These are phyloP conservation scores for Ptychoptera contaminata DNA, from an alignment of 2,888 invertebrate genomes.

Conservation along the genomic window DNA sequence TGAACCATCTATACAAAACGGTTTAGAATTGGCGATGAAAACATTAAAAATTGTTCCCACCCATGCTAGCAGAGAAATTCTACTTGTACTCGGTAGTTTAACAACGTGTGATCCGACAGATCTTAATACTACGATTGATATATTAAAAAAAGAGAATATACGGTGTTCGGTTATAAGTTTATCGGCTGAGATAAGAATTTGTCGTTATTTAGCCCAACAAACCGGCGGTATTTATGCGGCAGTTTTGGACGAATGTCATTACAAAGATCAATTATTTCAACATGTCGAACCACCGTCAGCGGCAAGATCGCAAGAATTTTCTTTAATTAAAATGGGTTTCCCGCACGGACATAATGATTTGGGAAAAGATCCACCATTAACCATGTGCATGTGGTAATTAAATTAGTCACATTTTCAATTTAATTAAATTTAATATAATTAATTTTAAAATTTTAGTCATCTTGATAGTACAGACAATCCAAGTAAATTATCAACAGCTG, in stretches of 20 bases:
- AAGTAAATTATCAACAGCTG: slow-evolving; percentile 53
- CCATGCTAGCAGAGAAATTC: slow-evolving; percentile 88
- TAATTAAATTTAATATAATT: neutral
- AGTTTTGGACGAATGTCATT: slow-evolving; percentile 70
- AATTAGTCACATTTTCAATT: neutral
- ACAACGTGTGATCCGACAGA: slow-evolving; percentile 96
- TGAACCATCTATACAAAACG: slow-evolving; percentile 94
- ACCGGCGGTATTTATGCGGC: slow-evolving; percentile 82
- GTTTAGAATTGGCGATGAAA: slow-evolving; percentile 72
- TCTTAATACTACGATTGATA: slow-evolving; percentile 68
- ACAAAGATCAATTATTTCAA: slow-evolving; percentile 43
- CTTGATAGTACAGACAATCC: slow-evolving; percentile 56
- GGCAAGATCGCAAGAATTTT: slow-evolving; percentile 53
- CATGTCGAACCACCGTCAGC: slow-evolving; percentile 58
- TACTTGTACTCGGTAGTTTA: slow-evolving; percentile 82
- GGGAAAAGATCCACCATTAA: slow-evolving; percentile 50
- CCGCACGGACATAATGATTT: slow-evolving; percentile 54
- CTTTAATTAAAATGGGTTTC: slow-evolving; percentile 91
- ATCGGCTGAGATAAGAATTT: slow-evolving; percentile 88
- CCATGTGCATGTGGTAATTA: slow-evolving; percentile 82
- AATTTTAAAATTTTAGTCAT: slow-evolving; percentile 40
- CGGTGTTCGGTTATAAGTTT: slow-evolving; percentile 90
- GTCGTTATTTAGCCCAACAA: slow-evolving; percentile 66
- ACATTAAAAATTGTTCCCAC: slow-evolving; percentile 77
- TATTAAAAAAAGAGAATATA: slow-evolving; percentile 65